Base-by-base conservation (phyloP, 2,797 vertebrate species). In the Neosilurus hyrtlii region DNA sequence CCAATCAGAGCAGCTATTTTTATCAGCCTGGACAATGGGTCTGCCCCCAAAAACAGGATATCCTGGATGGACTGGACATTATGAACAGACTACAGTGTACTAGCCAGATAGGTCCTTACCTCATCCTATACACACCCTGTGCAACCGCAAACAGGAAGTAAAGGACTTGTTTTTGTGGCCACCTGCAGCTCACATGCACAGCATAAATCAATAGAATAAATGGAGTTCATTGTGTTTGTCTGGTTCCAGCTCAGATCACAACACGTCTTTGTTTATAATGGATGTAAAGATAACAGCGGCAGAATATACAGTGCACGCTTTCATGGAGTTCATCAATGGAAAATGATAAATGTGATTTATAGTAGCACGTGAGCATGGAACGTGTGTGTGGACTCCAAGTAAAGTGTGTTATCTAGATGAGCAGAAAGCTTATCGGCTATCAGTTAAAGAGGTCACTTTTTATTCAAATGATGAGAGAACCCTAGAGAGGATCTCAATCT, bases 21-120 rank as follows among this genome's bases (percentile, higher is more conserved):
- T 93, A 92, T 88, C 7, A 20, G 37, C 3, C 1, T 12, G 83
- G 90, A 95, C 94, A 95, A 94, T 91, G 88, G 92, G 88, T 87
- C 70, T 88, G 84, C 62, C 90, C 61, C 87, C 89, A 62, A 86
- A 86, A 91, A 78, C 93, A 93, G 93, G 93, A 95, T 89, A 92
- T 94, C 94, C 94, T 90, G 93, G 92, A 92, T 93, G 91, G 91
- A 93, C 92, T 88, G 86, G 86, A 88, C 88, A 92, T 94, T 91
- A 92, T 91, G 91, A 84, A 81, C 77, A 86, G 84, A 89, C 86
- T 91, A 91, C 90, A 83, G 83, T 81, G 73, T 85, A 73, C 82
- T 83, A 63, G 66, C 63, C 75, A 85, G 76, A 88, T 86, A 79
- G 65, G 68, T 83, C 74, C 83, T 86, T 83, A 85, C 80, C 76